phyloP scores from a whole-genome alignment of 2,113 vertebrate genomes.

The Aspidoscelis tigris region DNA sequence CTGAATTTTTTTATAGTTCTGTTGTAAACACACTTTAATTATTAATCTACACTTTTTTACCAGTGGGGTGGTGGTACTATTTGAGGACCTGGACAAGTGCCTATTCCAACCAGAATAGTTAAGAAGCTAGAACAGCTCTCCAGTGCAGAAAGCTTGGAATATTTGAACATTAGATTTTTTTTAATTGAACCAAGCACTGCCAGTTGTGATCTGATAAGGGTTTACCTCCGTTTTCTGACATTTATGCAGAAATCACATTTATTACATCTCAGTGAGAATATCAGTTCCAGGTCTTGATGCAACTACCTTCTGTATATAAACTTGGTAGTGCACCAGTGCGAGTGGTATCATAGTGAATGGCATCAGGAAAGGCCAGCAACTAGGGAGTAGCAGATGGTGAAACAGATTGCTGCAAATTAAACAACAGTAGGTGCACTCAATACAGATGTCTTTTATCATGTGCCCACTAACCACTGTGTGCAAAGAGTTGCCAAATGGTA shows the following conservation, averaged over 20 bases:
- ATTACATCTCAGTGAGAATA: neutral
- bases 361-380: constrained; percentile 3
- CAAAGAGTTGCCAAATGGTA: constrained; percentile 6
- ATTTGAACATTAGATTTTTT: too few species aligned
- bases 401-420: constrained; percentile 19
- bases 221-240: neutral
- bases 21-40: too few species aligned
- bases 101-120: too few species aligned
- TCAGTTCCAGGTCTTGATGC: neutral
- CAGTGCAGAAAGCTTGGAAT: too few species aligned
- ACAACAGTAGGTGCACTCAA: neutral
- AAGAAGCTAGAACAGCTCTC: too few species aligned
- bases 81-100: too few species aligned
- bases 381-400: neutral
- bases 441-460: neutral
- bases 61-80: too few species aligned
- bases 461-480: neutral
- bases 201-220: too few species aligned
- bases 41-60: too few species aligned
- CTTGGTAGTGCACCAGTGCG: neutral
- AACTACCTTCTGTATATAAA: neutral
- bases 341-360: neutral
- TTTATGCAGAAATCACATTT: neutral
- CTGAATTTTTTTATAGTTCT: too few species aligned
- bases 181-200: neutral